Conservation (phyloP, 2,113 vertebrate genomes). For the Cebus imitator region DNA sequence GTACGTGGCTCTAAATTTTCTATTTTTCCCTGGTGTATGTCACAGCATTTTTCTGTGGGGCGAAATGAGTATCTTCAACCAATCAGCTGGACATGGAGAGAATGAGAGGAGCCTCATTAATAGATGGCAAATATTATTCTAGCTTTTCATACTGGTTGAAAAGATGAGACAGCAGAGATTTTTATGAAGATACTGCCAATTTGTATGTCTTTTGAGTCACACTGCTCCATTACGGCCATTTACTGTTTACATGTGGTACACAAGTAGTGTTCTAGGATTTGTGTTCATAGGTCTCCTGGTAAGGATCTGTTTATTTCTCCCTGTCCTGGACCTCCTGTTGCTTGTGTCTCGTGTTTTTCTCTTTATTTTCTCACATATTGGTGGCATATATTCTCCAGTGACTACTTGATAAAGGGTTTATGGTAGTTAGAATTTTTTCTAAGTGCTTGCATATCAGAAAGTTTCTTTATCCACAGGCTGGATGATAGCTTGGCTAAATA, state of each 20-base stretch:
- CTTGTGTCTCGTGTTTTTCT: background rate
- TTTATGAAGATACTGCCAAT: background rate
- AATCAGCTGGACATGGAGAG: background rate
- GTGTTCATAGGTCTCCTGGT: background rate
- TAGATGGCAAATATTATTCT: background rate
- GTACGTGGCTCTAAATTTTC: background rate
- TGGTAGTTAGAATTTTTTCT: background rate
- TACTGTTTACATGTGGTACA: background rate
- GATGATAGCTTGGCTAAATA: background rate
- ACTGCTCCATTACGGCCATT: background rate
- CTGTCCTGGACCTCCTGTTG: background rate
- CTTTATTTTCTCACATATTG: background rate
- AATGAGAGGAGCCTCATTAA: background rate
- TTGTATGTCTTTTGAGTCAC: background rate
- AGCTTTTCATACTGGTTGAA: background rate
- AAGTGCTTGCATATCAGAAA: background rate
- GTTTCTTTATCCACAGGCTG: constrained; percentile 9
- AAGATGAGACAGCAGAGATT: background rate
- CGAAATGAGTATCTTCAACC: background rate
- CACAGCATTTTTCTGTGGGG: background rate
- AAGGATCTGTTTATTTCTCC: background rate
- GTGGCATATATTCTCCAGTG: background rate
- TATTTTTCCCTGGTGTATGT: background rate
- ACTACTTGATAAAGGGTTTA: background rate
- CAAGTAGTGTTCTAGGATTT: background rate